Conservation (phyloP, 2,797 vertebrate species). For the Loris lydekkerianus region DNA sequence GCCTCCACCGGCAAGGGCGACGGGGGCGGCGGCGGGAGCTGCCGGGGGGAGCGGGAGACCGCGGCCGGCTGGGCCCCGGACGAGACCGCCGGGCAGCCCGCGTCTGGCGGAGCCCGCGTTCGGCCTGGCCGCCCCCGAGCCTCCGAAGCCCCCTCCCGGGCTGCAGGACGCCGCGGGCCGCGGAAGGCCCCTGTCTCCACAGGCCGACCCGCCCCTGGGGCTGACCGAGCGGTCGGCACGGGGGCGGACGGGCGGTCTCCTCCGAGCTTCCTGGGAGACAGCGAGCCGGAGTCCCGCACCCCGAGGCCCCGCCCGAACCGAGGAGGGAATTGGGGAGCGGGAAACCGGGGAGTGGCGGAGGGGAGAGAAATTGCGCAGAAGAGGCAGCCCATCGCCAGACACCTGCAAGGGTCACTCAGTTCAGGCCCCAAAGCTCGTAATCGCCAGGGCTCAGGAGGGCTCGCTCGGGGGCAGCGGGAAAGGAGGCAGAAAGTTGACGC, state of each 20-base stretch:
- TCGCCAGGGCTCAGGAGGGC: background rate
- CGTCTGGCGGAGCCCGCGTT: background rate
- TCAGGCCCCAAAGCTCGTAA: constrained; percentile 2
- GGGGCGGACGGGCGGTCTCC: fast-evolving
- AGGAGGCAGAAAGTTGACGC: background rate
- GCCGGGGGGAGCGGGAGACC: background rate
- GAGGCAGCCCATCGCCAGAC: background rate
- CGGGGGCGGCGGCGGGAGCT: constrained; percentile 33
- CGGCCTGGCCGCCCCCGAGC: background rate
- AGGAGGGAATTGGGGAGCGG: background rate
- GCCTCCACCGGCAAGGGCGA: constrained; percentile 57
- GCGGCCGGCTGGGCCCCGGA: background rate
- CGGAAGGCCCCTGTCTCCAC: background rate
- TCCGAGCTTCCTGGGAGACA: background rate
- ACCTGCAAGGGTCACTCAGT: constrained; percentile 51
- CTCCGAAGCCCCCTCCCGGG: background rate
- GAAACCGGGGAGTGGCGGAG: background rate
- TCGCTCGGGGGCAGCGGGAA: background rate
- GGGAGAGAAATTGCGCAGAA: background rate
- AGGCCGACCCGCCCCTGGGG: background rate
- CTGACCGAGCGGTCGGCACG: background rate
- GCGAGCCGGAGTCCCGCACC: background rate
- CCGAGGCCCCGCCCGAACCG: too few relatives aligned
- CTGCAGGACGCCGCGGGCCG: background rate
- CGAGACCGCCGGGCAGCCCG: background rate